Evolutionary conservation across 1,140 invertebrate genomes (phyloP), one percentile per base, ranked within the genome.

Genomic region (Thaumetopoea pityocampa): DNA sequence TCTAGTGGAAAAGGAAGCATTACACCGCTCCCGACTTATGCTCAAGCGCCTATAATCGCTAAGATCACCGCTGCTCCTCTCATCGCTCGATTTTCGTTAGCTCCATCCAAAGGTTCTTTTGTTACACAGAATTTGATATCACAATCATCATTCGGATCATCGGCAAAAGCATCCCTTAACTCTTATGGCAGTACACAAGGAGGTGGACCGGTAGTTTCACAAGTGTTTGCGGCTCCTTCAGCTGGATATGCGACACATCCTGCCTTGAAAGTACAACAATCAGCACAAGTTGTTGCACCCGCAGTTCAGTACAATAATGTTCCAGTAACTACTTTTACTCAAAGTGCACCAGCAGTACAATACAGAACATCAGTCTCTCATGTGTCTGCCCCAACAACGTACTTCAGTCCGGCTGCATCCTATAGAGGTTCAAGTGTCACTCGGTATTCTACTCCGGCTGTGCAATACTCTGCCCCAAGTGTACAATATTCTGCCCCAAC

Each of bases 61-160:
- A 86, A 86, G 65, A 54, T 85, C 6, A 84, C 80, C 5, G 81
- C 78, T 2, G 83, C 85, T 33, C 84, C 84, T 3, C 41, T 85
- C 0, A 70, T 84, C 18, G 71, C 80, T n/a, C 73, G 68, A 47
- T 86, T 78, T 43, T 34, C 73, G 3, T 3, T 71, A 3, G 28
- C 65, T 23, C 76, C 82, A 5, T 43, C 61, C 1, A 71, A 62
- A 29, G 68, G 63, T 12, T 53, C 48, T 7, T 78, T 60, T 19
- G 46, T 52, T 5, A 41, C 65, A 9, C 71, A 83, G 47, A 85
- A 85, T 29, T 38, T 52, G 8, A 11, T 73, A 18, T 66, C 76
- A 26, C 65, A 71, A 50, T 38, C 61, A 17, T 38, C 62, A 5
- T 48, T 60, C 10, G 65, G 67, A 38, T 69, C 72, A 8, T 48